A percentile compares a stretch with the other conserved stretches of the same genome.
phyloP scores from a whole-genome alignment of 2,113 vertebrate genomes.

The Chinchilla lanigera region DNA sequence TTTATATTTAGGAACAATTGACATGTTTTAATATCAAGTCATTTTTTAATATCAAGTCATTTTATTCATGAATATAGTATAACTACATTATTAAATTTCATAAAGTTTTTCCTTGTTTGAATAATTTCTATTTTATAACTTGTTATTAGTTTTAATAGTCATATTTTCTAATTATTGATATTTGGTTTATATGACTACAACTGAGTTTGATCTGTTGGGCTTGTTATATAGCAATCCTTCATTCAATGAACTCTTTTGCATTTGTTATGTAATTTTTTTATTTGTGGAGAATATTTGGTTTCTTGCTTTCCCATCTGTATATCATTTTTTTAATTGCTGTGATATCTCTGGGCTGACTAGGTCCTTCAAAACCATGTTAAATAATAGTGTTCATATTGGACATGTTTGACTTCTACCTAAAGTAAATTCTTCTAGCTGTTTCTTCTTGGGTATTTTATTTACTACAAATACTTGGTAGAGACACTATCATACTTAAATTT shows the following conservation, averaged over 20 bases:
- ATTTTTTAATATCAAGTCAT: not conserved
- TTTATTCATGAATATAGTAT: not conserved
- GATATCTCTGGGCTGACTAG: not conserved
- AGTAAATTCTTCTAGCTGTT: constrained; percentile 9
- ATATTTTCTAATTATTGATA: not conserved
- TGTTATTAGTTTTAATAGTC: constrained; percentile 3
- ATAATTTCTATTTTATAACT: not conserved
- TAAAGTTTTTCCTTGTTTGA: constrained; percentile 14
- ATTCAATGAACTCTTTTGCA: not conserved
- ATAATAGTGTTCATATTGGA: not conserved
- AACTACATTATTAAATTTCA: not conserved
- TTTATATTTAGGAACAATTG: constrained; percentile 17
- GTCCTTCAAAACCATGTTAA: not conserved
- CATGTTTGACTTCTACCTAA: not conserved
- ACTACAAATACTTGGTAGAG: not conserved
- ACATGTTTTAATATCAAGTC: not conserved
- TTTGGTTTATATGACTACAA: not conserved
- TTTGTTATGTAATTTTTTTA: not conserved
- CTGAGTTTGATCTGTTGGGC: not conserved
- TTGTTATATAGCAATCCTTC: not conserved
- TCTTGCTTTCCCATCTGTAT: not conserved
- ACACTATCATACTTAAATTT: not conserved
- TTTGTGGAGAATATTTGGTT: constrained; percentile 26
- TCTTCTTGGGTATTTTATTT: not conserved
- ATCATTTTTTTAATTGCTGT: not conserved